Evolutionary conservation across 1,140 invertebrate species (phyloP), one percentile per base, ranked within the genome.

Genomic region (Cephus cinctus): DNA sequence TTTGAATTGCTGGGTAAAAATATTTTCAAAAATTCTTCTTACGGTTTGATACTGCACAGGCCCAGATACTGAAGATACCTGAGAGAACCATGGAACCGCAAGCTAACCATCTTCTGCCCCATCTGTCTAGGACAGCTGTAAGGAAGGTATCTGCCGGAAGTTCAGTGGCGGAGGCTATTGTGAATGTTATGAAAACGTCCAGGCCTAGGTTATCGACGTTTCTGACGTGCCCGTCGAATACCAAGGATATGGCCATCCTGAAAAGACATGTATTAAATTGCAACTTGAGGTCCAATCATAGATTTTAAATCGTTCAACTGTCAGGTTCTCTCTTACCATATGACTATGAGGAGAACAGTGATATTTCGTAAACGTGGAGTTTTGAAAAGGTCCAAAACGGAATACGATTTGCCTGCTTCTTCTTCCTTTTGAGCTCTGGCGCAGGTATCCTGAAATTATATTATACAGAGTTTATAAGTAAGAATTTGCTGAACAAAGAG

Each of bases 201-300:
- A 92, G 68, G 1, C 86, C 89, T 5, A 93, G 73, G 23, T 88
- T 86, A 14, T 88, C 86, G 1, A 92, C 88, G 56, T 91, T 91
- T 61, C 90, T 77, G 2, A 92, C 89, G 63, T 93, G 89, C 1
- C 90, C 90, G 57, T 93, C 90, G 61, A 93, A 94, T 1, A 91
- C 86, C 65, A 94, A 63, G 1, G 89, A 91, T 44, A 94, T 87
- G 8, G 84, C 81, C 87, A 94, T 92, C 83, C 83, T 84, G 50
- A 8, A 50, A 45, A 19, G n/a, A 27, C 2, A 35, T n/a, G 14
- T 35, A 8, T 6, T 35, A 14, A 15, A 35, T 6, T 9, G 11
- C 32, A 35, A 5, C 5, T n/a, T 15, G 6, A 5, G 32, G 5
- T 35, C 11, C 5, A 19, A 36, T 31, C 38, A 16, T n/a, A 4